A percentile compares a stretch with the other conserved stretches of the same genome.
phyloP scores from a whole-genome alignment of 2,888 invertebrate genomes.

The Margaritifera margaritifera region DNA sequence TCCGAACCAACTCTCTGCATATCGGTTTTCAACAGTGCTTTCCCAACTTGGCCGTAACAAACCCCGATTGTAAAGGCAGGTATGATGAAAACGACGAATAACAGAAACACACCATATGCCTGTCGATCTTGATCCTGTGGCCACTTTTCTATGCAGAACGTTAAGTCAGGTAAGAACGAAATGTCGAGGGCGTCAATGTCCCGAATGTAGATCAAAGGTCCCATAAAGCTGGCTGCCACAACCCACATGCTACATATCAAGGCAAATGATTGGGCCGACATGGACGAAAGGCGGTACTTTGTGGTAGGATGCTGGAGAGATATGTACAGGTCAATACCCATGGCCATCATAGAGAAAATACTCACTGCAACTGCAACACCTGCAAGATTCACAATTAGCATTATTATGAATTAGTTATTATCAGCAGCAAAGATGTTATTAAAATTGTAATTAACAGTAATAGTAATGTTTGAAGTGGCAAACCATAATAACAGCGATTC shows the following conservation, averaged over 20 bases:
- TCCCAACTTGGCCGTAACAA: conserved; percentile 82
- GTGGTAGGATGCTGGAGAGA: conserved; percentile 82
- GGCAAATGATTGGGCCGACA: conserved; percentile 40
- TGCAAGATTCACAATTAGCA: conserved; percentile 27
- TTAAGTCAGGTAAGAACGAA: conserved; percentile 47
- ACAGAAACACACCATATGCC: conserved; percentile 59
- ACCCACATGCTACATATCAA: conserved; percentile 61
- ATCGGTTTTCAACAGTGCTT: conserved; percentile 70
- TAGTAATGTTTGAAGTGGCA: too few species aligned
- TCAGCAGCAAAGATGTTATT: too few species aligned
- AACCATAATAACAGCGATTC: too few species aligned
- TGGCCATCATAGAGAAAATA: conserved; percentile 84
- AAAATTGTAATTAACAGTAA: too few species aligned
- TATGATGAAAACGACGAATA: conserved; percentile 70
- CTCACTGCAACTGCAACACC: conserved; percentile 84
- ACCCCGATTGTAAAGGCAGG: conserved; percentile 76
- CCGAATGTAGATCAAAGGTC: conserved; percentile 63
- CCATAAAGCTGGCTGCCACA: conserved; percentile 57
- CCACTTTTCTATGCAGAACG: conserved; percentile 69
- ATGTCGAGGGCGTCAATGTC: conserved; percentile 50
- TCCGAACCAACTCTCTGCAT: conserved; percentile 50
- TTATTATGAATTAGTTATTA: too few species aligned
- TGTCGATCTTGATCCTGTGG: conserved; percentile 53
- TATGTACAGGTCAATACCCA: conserved; percentile 86
- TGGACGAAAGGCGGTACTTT: conserved; percentile 46